Base-by-base conservation (phyloP, 2,797 vertebrate species). In the Notoglanidium macrostoma region DNA sequence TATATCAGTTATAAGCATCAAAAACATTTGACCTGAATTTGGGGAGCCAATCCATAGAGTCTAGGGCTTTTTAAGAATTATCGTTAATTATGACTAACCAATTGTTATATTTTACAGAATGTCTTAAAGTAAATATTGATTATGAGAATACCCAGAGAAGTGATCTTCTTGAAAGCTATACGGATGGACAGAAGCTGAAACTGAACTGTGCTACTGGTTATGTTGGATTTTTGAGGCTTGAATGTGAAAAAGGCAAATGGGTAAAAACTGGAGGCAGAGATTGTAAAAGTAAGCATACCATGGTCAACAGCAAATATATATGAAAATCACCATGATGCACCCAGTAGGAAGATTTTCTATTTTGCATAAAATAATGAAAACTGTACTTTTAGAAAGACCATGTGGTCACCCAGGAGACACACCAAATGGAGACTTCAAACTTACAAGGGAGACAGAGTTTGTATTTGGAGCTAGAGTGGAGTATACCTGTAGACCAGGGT, bases 331-430 rank as follows among this genome's bases (percentile, higher is more conserved):
- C 12, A 65, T 85, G 2, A 15, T 77, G 26, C 74, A 74, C 4
- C 44, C 44, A 55, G 17, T 21, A 59, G 54, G 10, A 23, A 59
- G 10, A 79, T 59, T 59, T 61, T 40, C 54, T n/a, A 17, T n/a
- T 77, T 55, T 3, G 23, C 5, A 65, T 84, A n/a, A 80, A 57
- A 67, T 61, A n/a, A 29, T 21, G 40, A 35, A 77, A 63, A 51
- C 10, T 9, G 21, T 73, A 76, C 17, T 46, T 85, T 46, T 77
- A 96, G 96, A 88, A 19, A 95, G 21, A 80, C 63, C 91, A 51
- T 96, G 96, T 46, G 94, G 94, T 65, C 95, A 95, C 35, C 95
- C 96, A 0, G 95, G 95, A 0, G 95, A 96, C 2, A 86, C 91
- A 8, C 55, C 74, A 81, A 93, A 93, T 92, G 94, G 93, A 17